These are phyloP conservation scores for Aplysina aerophoba DNA, from an alignment of 37 sponge, comb jelly and placozoan species.

Conservation along the genomic window DNA sequence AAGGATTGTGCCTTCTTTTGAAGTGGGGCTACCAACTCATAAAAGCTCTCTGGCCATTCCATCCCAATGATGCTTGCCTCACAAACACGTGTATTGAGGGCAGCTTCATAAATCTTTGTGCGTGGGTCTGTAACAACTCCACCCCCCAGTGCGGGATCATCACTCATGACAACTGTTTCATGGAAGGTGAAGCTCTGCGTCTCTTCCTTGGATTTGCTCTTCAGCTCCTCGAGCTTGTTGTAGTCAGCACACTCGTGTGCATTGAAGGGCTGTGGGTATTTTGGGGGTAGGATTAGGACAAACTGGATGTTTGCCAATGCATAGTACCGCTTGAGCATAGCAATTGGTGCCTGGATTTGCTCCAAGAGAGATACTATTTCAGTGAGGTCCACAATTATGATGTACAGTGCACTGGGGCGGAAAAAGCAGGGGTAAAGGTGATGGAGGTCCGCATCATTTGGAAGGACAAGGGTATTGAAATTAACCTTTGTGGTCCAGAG, in stretches of 20 bases:
- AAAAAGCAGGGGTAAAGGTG: constrained; percentile 77
- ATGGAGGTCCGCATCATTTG: constrained; percentile 34
- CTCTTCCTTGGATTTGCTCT: constrained; percentile 21
- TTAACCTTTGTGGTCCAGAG: constrained; percentile 34
- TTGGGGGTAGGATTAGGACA: constrained; percentile 40
- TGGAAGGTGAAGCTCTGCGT: constrained; percentile 54
- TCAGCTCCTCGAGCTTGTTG: neutral
- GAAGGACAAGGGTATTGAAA: constrained; percentile 77
- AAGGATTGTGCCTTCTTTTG: constrained; percentile 32
- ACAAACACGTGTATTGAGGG: constrained; percentile 50
- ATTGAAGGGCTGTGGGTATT: neutral
- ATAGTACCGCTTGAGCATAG: constrained; percentile 48
- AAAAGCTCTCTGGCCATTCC: constrained; percentile 73
- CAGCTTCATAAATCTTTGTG: constrained; percentile 68
- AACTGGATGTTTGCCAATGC: constrained; percentile 71
- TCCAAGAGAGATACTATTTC: constrained; percentile 51
- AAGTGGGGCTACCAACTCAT: constrained; percentile 43
- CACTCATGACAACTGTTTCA: constrained; percentile 38
- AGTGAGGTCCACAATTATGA: constrained; percentile 67
- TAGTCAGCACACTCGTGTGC: neutral
- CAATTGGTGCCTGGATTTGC: constrained; percentile 57
- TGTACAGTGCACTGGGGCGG: constrained; percentile 63
- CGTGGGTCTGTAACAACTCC: constrained; percentile 49
- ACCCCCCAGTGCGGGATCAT: constrained; percentile 28
- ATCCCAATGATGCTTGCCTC: constrained; percentile 34